Conservation (phyloP, 2,888 invertebrate species). For the Lobophora halterata region DNA sequence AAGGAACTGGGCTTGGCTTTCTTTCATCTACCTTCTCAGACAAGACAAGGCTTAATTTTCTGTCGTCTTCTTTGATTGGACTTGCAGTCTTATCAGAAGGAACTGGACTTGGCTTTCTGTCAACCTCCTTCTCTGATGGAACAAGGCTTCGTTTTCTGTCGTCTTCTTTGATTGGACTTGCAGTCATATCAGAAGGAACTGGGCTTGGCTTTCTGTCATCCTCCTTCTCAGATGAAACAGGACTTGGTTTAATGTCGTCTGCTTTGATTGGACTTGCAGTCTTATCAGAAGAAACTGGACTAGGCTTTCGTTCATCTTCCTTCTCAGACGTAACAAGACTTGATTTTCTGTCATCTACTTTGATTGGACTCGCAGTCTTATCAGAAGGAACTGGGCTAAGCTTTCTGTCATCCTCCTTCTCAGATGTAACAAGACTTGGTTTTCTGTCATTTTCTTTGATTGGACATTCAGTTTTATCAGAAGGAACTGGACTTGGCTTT, state of each 20-base stretch:
- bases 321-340: conserved; percentile 18
- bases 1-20: conserved; percentile 2
- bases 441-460: conserved; percentile 2
- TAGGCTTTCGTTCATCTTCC: too few relatives aligned
- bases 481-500: conserved; percentile 14
- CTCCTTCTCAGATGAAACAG: background rate
- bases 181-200: conserved; percentile 3
- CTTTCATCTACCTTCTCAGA: conserved; percentile 7
- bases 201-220: background rate
- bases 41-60: background rate
- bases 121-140: conserved; percentile 8
- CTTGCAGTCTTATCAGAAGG: conserved; percentile 18
- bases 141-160: conserved; percentile 1
- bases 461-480: conserved; percentile 17
- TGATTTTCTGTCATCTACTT: conserved; percentile 4
- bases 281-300: conserved; percentile 15
- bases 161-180: background rate
- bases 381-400: conserved; percentile 6
- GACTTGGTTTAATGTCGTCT: conserved; percentile 1
- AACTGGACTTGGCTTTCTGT: conserved; percentile 12
- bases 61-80: conserved; percentile 3
- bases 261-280: conserved; percentile 13
- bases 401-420: conserved; percentile 3
- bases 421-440: background rate
- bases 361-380: too few relatives aligned